A percentile compares a stretch with the other conserved stretches of the same genome.
Evolutionary conservation across 2,888 invertebrate genomes (phyloP).

Genomic region (Protonemura montana): DNA sequence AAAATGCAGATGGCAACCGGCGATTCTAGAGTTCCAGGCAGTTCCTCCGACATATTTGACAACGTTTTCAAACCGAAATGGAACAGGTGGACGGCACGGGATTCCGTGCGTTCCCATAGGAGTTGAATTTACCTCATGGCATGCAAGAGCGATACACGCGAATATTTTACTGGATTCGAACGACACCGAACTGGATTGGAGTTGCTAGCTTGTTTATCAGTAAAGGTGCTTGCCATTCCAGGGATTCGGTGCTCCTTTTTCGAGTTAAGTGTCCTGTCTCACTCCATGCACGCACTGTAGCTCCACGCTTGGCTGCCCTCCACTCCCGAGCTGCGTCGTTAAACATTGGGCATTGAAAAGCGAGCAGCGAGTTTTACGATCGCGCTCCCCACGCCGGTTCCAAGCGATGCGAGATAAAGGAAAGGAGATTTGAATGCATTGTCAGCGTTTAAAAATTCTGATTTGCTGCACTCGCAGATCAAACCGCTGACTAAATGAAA

Average conservation of each 20-base stretch:
- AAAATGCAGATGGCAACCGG: neutral
- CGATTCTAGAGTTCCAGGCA: neutral
- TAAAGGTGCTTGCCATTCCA: too few relatives aligned
- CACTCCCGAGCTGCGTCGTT: neutral
- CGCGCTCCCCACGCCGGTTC: neutral
- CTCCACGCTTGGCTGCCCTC: too few relatives aligned
- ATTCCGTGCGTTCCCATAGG: neutral
- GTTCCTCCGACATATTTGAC: neutral
- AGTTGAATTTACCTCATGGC: neutral
- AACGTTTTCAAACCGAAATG: neutral
- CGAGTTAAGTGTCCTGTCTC: too few relatives aligned
- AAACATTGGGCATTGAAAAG: neutral
- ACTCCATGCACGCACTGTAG: too few relatives aligned
- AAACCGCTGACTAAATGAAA: neutral
- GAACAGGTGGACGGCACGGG: neutral
- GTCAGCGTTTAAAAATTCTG: neutral
- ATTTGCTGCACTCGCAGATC: neutral
- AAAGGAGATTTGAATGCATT: neutral
- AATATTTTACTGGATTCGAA: neutral
- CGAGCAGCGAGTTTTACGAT: neutral
- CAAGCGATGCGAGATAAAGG: neutral
- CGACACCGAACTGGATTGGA: neutral
- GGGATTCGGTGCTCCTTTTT: too few relatives aligned
- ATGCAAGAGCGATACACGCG: neutral
- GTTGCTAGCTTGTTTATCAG: neutral